phyloP scores from a whole-genome alignment of 2,888 invertebrate species.

The Drosophila parthenogenetica region DNA sequence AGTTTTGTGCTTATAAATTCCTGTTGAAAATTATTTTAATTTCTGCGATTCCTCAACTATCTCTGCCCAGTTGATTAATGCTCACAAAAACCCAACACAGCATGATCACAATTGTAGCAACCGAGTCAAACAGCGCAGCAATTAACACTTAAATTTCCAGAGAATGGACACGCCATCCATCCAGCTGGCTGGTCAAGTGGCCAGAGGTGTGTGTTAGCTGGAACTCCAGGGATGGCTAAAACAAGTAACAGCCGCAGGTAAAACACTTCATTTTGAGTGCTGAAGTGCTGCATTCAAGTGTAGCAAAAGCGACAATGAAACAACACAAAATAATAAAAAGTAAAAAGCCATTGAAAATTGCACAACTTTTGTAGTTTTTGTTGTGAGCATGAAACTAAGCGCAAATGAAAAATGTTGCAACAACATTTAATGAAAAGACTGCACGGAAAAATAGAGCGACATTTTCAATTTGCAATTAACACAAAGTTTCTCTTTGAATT shows the following conservation, averaged over 20 bases:
- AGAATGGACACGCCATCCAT: slow-evolving; percentile 9
- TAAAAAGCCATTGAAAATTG: slow-evolving; percentile 28
- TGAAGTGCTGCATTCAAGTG: slow-evolving; percentile 37
- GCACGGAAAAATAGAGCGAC: neutral
- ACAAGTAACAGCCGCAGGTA: slow-evolving; percentile 21
- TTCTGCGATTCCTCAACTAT: neutral
- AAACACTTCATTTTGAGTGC: slow-evolving; percentile 21
- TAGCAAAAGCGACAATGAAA: slow-evolving; percentile 31
- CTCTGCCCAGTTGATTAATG: neutral
- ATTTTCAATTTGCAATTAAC: slow-evolving; percentile 8
- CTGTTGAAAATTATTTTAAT: neutral
- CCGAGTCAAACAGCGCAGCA: slow-evolving; percentile 13
- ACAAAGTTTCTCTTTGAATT: neutral
- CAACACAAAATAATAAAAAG: slow-evolving; percentile 1
- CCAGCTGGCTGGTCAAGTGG: slow-evolving; percentile 21
- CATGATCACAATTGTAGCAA: neutral
- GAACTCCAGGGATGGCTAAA: neutral
- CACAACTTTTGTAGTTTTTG: slow-evolving; percentile 42
- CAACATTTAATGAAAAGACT: slow-evolving; percentile 4
- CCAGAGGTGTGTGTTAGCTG: slow-evolving; percentile 9
- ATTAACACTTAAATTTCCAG: slow-evolving; percentile 24
- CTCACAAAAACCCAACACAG: neutral
- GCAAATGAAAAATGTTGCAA: slow-evolving; percentile 15
- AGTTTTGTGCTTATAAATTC: neutral
- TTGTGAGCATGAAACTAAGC: slow-evolving; percentile 13